Evolutionary conservation across 2,888 invertebrate genomes (phyloP), one percentile per base, ranked within the genome.

Genomic region (Apodemia duryi): DNA sequence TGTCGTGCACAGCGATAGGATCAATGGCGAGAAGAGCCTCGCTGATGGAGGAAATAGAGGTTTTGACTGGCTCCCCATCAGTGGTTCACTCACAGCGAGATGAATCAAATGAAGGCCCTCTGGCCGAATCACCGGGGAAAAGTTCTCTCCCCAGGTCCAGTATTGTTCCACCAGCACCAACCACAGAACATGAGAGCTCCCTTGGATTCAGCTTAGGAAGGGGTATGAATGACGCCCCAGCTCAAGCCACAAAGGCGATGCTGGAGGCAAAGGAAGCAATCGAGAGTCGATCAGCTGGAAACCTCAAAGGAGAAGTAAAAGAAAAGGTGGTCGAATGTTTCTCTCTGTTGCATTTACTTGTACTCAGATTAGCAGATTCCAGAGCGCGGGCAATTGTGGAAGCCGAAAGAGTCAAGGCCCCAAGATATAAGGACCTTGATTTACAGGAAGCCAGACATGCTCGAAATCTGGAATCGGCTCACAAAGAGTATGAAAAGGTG

Each of bases 231-330:
- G 41, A 41, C 2, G 41, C 41, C 9, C 41, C 41, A 7, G 41
- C 41, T 2, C 41, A 41, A 9, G 41, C 41, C 9, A 41, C 65
- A 0, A 72, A 11, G 0, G 72, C 7, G 0, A 74, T 51, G 38
- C 72, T 71, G 28, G 72, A 72, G 0, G 72, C 72, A 4, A 64
- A 64, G 6, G 64, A n/a, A 21, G 51, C 51, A n/a, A 9, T 51
- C 4, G 51, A 51, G 51, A n/a, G 13, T n/a, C n/a, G 51, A 9
- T 13, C 51, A 5, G 51, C 51, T 4, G 51, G 51, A 4, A 51
- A 51, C 21, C 13, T 51, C 3, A 51, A 51, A 6, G 5, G 51
- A 2, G 51, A 51, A 21, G n/a, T 51, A 6, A 51, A 21, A 6
- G 51, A 51, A n/a, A n/a, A 51, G 4, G 13, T 51, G 1, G 21